Evolutionary conservation across 2,888 invertebrate species (phyloP), one percentile per base, ranked within the genome.

Genomic region (Folsomia candida): DNA sequence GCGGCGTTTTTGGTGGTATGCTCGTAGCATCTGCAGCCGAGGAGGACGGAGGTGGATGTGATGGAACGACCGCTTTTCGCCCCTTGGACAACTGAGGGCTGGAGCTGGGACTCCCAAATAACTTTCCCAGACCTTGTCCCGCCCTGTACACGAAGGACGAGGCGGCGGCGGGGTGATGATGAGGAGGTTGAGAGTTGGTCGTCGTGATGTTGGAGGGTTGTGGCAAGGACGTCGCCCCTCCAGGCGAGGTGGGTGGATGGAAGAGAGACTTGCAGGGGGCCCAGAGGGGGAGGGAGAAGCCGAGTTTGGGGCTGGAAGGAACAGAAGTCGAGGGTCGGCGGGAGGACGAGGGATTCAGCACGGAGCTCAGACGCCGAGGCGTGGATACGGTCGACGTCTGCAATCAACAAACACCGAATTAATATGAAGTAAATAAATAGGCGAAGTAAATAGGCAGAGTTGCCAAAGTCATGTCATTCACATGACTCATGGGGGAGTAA

Each of bases 221-320:
- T 25, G 22, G 59, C 54, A 24, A 54, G 25, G 20, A 18, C 18
- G 24, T 18, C 18, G 24, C 14, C 3, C 14, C 14, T 25, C 37
- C 37, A 37, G 59, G 14, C 2, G 70, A 27, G 6, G 69, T 27
- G 26, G 61, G 62, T 54, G 68, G 70, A 26, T 73, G 71, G 60
- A 75, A 75, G 22, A 75, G 63, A 51, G 51, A 71, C 68, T 68
- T 61, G 61, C 74, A 72, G 6, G 74, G 74, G 25, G 74, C 72
- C 62, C 72, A 67, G 37, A 75, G 22, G 0, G 75, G 75, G 54
- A 75, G 70, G 11, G 75, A 72, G 27, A 66, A 66, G 3, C 73
- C 76, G 51, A 76, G 47, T 67, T 76, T 76, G 11, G 76, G 76
- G 66, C 72, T 72, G 25, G 67, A 68, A 28, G 76, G 76, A 51